phyloP scores from a whole-genome alignment of 35 echinoderm and acorn worm species.

The Diadema setosum region DNA sequence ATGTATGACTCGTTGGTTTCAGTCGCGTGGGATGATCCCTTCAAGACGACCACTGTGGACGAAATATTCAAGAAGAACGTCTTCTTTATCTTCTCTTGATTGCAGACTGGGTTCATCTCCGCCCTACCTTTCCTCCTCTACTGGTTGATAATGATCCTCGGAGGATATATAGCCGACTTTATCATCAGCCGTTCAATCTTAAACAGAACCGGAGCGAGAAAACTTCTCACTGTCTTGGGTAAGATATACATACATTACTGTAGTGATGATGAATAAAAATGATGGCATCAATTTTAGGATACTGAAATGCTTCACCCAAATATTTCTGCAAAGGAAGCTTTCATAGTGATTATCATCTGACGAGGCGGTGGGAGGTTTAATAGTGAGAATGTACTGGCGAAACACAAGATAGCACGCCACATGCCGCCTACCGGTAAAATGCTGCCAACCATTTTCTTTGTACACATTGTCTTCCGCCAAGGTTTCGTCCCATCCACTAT shows the following conservation, averaged over 20 bases:
- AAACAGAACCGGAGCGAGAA: background rate
- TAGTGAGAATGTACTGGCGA: background rate
- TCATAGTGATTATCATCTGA: background rate
- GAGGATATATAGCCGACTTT: background rate
- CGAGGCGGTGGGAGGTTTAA: background rate
- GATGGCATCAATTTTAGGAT: background rate
- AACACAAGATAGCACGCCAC: too few species aligned
- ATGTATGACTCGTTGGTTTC: too few species aligned
- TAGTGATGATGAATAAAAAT: background rate
- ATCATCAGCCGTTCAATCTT: background rate
- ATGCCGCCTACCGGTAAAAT: too few species aligned
- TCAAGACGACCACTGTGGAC: too few species aligned
- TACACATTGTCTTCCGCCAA: background rate
- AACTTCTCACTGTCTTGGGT: background rate
- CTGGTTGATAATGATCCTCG: background rate
- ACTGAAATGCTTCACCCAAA: too few species aligned
- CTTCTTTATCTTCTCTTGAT: background rate
- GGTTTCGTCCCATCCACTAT: background rate
- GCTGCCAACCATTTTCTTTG: too few species aligned
- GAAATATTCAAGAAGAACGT: too few species aligned
- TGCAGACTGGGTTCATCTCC: background rate
- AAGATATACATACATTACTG: background rate
- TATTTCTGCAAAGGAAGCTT: too few species aligned
- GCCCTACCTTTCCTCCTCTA: background rate
- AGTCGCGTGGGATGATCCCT: too few species aligned